These are phyloP conservation scores for Azemiops feae DNA, from an alignment of 2,113 vertebrate genomes.

Conservation along the genomic window DNA sequence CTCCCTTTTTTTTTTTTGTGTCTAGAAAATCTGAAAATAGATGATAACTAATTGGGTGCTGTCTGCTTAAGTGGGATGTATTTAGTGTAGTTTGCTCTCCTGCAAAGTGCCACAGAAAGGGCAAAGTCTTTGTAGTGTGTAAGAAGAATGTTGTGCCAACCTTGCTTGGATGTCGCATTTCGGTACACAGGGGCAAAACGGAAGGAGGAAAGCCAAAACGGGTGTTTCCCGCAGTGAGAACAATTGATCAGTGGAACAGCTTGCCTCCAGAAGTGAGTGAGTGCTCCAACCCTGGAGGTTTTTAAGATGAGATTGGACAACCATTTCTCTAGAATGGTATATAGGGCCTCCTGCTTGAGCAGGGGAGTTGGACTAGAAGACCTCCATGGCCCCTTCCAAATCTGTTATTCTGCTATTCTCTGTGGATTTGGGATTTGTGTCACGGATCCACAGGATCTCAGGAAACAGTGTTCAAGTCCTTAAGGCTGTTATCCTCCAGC, in stretches of 20 bases:
- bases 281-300: too few relatives aligned
- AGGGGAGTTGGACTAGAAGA: too few relatives aligned
- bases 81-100: conserved; percentile 81
- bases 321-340: too few relatives aligned
- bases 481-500: conserved; percentile 66
- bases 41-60: conserved; percentile 81
- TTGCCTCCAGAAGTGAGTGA: too few relatives aligned
- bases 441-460: conserved; percentile 79
- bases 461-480: conserved; percentile 74
- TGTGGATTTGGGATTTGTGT: conserved; percentile 74
- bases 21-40: conserved; percentile 76
- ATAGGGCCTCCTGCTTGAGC: too few relatives aligned
- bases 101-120: conserved; percentile 77
- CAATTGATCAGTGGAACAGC: too few relatives aligned
- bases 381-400: too few relatives aligned
- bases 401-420: too few relatives aligned
- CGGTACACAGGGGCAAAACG: conserved; percentile 24
- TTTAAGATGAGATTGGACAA: too few relatives aligned
- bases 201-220: conserved; percentile 64
- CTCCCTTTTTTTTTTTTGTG: conserved; percentile 55
- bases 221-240: too few relatives aligned
- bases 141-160: conserved; percentile 63
- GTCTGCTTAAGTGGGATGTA: conserved; percentile 75
- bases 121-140: conserved; percentile 76
- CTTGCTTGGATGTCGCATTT: conserved; percentile 72